Evolutionary conservation across 2,888 invertebrate species (phyloP), one percentile per base, ranked within the genome.

Genomic region (Leptinotarsa juncta): DNA sequence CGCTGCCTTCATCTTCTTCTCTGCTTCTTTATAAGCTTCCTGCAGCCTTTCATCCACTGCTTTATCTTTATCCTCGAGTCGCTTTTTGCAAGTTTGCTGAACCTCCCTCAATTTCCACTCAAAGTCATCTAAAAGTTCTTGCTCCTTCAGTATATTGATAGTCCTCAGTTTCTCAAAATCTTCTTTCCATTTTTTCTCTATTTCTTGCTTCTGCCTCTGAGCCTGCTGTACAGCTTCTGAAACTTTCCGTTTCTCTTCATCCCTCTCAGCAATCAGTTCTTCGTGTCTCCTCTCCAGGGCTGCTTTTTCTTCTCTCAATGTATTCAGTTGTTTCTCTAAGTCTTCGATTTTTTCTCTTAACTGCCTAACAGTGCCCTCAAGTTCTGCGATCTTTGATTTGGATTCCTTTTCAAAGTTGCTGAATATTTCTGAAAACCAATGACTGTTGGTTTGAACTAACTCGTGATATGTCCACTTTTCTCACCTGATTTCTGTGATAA

Each of bases 81-180:
- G 90, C 79, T 90, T 90, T 80, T 95, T 91, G 73, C 94, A 93
- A 12, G 90, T 89, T 81, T 92, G 92, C 88, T 95, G 94, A 82
- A 95, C 91, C 86, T 94, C 94, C 55, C 95, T 87, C 85, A 95
- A 89, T 88, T 95, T 94, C 95, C 95, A 95, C 89, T 95, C 95
- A 87, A 95, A 95, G 88, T 95, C 95, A 4, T 93, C 92, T 80
- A 95, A 88, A 83, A 95, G 90, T 74, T 92, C 90, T 82, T 94
- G 94, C 68, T 95, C 95, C 68, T 94, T 89, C 70, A 93, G 91
- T 70, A 92, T 91, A 49, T 92, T 93, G 65, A 93, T 91, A 0
- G 92, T 92, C 3, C 93, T 88, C 55, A 93, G 89, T 15, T 91
- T 90, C 80, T 94, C 93, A 88, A 94, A 92, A n/a, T 93, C 93